Evolutionary conservation across 2,113 vertebrate species (phyloP), one percentile per base, ranked within the genome.

Genomic region (Engystomops pustulosus): DNA sequence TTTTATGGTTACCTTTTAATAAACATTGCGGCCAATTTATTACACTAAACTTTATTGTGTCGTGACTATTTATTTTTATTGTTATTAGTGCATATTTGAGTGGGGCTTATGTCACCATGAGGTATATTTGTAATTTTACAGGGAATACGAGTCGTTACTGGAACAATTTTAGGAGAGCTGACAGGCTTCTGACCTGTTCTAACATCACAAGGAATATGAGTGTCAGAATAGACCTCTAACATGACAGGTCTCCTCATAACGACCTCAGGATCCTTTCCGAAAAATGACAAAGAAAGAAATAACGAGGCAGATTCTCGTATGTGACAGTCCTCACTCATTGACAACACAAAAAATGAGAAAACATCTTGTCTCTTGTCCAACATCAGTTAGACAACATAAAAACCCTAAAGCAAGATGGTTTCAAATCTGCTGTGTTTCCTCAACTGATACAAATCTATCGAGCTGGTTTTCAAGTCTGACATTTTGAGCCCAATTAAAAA

Each of bases 171-270:
- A 55, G n/a, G n/a, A n/a, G n/a, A 55, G 15, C 51, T 60, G 27
- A 27, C 10, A 25, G 55, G 23, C 23, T 60, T 60, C 53, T 60
- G 23, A 60, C 9, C 10, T 27, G 55, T 1, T 58, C n/a, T 60
- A 60, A 27, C 55, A 60, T 58, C 53, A 58, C 53, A 25, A 60
- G 55, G n/a, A 60, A 27, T 60, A 60, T 58, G 18, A 58, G 53
- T 23, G 25, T 27, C 10, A 60, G 10, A 60, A 23, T 11, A 58
- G 53, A 58, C n/a, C 6, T 8, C 8, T 58, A 23, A 58, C 53
- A 58, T 60, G 55, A 60, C 55, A 60, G 23, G 55, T 27, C 25
- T 25, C 25, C 14, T 60, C 25, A 27, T 4, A 27, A 25, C 5
- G 55, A 60, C 55, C 55, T 14, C 25, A 12, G 23, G 55, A 3